Conservation (phyloP, 2,888 invertebrate genomes). For the Oscheius sp. region DNA sequence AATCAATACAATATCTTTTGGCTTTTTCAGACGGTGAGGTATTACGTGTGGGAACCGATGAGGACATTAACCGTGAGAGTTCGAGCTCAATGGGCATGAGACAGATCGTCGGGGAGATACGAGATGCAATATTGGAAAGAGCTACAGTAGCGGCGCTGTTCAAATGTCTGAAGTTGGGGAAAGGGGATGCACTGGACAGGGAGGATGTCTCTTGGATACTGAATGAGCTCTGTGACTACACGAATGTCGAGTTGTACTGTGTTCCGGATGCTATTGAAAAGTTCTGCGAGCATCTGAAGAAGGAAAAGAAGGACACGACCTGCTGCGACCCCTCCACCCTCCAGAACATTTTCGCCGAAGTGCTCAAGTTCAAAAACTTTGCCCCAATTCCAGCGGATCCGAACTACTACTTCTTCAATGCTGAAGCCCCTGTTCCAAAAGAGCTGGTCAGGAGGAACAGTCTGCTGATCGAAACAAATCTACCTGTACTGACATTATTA, state of each 20-base stretch:
- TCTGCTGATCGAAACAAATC: not conserved
- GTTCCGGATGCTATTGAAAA: constrained; percentile 42
- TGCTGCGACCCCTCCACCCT: constrained; percentile 47
- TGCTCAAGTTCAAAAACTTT: constrained; percentile 40
- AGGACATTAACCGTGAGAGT: not conserved
- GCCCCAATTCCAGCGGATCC: constrained; percentile 37
- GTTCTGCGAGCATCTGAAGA: constrained; percentile 47
- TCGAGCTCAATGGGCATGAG: constrained; percentile 7
- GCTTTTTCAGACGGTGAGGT: not conserved
- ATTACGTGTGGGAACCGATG: not conserved
- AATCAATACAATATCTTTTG: too few species aligned
- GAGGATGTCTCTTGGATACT: constrained; percentile 35
- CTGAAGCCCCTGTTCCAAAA: not conserved
- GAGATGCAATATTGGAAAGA: constrained; percentile 9
- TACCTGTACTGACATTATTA: too few species aligned
- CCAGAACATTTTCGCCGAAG: constrained; percentile 42
- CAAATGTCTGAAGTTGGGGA: constrained; percentile 11
- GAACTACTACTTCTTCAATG: constrained; percentile 42
- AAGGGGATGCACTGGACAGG: constrained; percentile 39
- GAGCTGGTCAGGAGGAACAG: constrained; percentile 13
- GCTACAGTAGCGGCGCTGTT: constrained; percentile 12
- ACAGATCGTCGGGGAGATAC: constrained; percentile 14
- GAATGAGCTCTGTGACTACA: constrained; percentile 39
- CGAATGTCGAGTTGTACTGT: constrained; percentile 43
- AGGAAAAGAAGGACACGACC: constrained; percentile 5